These are phyloP conservation scores for Ispidina picta DNA, from an alignment of 2,797 vertebrate genomes.

Conservation along the genomic window DNA sequence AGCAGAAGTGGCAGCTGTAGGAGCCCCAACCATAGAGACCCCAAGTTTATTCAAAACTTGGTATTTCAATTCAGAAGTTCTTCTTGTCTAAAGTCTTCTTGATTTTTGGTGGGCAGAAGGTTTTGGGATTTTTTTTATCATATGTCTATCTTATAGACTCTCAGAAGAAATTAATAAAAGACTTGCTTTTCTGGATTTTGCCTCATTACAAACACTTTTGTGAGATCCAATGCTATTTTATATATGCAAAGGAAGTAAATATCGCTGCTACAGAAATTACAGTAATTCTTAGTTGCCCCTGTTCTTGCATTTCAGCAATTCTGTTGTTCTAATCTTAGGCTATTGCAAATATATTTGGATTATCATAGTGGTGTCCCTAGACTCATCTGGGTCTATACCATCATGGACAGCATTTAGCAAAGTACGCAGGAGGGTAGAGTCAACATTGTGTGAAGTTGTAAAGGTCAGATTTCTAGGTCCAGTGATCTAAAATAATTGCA, in stretches of 20 bases:
- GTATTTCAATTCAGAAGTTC: neutral
- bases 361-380: neutral
- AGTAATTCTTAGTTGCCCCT: neutral
- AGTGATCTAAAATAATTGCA: neutral
- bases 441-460: neutral
- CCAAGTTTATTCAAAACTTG: neutral
- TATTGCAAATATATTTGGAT: neutral
- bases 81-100: neutral
- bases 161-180: neutral
- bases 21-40: neutral
- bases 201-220: neutral
- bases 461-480: neutral
- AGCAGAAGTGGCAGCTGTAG: neutral
- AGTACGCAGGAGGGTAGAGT: neutral
- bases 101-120: neutral
- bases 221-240: neutral
- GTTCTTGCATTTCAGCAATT: neutral
- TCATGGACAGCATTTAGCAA: neutral
- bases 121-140: neutral
- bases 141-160: rapidly evolving
- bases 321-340: neutral
- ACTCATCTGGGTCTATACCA: rapidly evolving
- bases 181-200: neutral
- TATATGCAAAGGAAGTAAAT: neutral
- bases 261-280: neutral